Base-by-base conservation (phyloP, 2,797 vertebrate species). In the Poecilia velifera region DNA sequence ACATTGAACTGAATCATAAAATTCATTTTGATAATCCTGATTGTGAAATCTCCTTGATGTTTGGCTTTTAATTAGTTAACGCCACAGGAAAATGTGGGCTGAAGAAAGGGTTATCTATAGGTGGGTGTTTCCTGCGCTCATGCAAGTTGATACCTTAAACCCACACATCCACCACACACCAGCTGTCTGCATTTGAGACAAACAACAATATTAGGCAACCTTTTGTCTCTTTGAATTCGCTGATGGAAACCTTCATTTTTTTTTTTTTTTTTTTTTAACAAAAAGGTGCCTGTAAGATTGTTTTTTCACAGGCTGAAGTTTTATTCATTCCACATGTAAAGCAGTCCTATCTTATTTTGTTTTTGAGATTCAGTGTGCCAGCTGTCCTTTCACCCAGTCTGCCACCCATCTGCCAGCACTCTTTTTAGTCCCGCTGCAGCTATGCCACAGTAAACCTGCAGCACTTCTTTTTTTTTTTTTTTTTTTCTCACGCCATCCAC, bases 361-460 rank as follows among this genome's bases (percentile, higher is more conserved):
- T 68, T 73, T 71, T 43, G 66, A 74, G 78, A 73, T 66, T 78
- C 22, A 22, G 76, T 82, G 74, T 84, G 77, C 90, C 93, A 94
- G 90, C 91, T 94, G 92, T 89, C 89, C 87, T 79, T 83, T 91
- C 66, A 82, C 84, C 86, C 77, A 76, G 22, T 79, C 72, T 82
- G 76, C 84, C 78, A n/a, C 86, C 91, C 93, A 94, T 95, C 95
- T 94, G 93, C 87, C 87, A 78, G 62, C 16, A 47, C 72, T 72
- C 76, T 85, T 88, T 59, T 83, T 46, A 46, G 14, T 90, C 64
- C 77, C 77, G 66, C 82, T 84, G 74, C 59, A 36, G 36, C 72
- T 64, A 72, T 78, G 81, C 85, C 87, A 86, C 87, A 76, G 1
- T 64, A 76, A 81, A 85, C 84, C 85, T 84, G 82, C 86, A 80